Evolutionary conservation across 1,140 invertebrate species (phyloP).

Genomic region (Philopotamus ludificatus): DNA sequence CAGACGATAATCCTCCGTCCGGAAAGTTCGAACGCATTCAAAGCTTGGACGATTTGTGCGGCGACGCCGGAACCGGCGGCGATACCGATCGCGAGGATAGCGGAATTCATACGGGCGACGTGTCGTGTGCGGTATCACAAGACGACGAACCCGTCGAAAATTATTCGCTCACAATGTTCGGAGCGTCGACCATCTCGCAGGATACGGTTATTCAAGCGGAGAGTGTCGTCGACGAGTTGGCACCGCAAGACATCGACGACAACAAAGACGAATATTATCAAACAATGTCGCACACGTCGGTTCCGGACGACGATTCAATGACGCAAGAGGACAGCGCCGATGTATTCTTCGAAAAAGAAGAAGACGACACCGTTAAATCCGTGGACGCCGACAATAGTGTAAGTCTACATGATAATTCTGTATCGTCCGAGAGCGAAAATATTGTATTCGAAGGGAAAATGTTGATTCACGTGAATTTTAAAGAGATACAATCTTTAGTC

Average conservation of each 20-base stretch:
- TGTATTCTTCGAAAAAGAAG: constrained; percentile 52
- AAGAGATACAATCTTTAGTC: constrained; percentile 54
- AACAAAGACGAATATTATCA: constrained; percentile 52
- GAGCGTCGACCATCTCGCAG: constrained; percentile 29
- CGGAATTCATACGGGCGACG: constrained; percentile 77
- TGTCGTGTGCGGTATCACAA: constrained; percentile 73
- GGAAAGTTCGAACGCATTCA: constrained; percentile 66
- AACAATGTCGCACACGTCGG: constrained; percentile 49
- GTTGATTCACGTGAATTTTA: constrained; percentile 57
- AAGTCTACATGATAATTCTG: constrained; percentile 55
- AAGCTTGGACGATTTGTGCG: constrained; percentile 65
- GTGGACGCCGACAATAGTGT: constrained; percentile 57
- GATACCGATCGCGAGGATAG: constrained; percentile 78
- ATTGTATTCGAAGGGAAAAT: constrained; percentile 57
- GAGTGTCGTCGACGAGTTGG: constrained; percentile 19
- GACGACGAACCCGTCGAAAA: constrained; percentile 63
- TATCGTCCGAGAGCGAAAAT: constrained; percentile 54
- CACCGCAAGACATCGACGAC: constrained; percentile 44
- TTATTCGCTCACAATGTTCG: constrained; percentile 23
- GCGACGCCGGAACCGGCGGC: constrained; percentile 53
- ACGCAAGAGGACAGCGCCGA: constrained; percentile 52
- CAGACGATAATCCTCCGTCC: constrained; percentile 52
- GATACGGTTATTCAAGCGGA: constrained; percentile 27
- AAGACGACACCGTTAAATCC: constrained; percentile 56
- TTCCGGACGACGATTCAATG: constrained; percentile 47